Evolutionary conservation across 2,888 invertebrate species (phyloP), one percentile per base, ranked within the genome.

Genomic region (Ypsolopha scabrella): DNA sequence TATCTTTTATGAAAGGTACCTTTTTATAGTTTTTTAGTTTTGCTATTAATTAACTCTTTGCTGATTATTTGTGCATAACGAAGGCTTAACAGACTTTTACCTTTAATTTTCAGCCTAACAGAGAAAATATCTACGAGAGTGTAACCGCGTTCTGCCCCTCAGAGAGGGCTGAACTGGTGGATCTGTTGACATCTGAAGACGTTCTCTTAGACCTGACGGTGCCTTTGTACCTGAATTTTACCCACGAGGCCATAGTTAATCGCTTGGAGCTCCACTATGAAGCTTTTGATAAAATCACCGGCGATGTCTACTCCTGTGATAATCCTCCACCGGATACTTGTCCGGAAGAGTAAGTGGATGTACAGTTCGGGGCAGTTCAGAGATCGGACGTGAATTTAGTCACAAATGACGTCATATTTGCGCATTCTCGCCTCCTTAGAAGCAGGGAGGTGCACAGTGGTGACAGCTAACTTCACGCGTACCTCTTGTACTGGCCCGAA

Each of bases 211-310:
- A 94, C 80, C 93, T 94, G 90, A 88, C 90, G 55, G 90, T 90
- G 75, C 94, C 94, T 51, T 78, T 95, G 81, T 95, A 93, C 89
- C 90, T 95, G 83, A 95, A 95, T 87, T 95, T 94, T 78, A 94
- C 94, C 58, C 94, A 94, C 87, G 90, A 91, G 67, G 90, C 90
- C 60, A 94, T 95, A 69, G 92, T 94, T 78, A 90, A 92, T 68
- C 91, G 91, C 66, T 88, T 95, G 70, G 92, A 92, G 75, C 72
- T 63, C 57, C 72, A 64, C 60, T 86, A 83, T 75, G 90, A 91
- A 63, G 92, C 93, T 62, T 93, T 93, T 75, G 94, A 94, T 70
- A 91, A 92, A 79, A 90, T 94, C 63, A 90, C 91, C 60, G 94
- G 94, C 54, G 95, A 95, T 75, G 90, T 94, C 53, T 94, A 93